A percentile compares a stretch with the other conserved stretches of the same genome.
Evolutionary conservation across 2,888 invertebrate species (phyloP).

Genomic region (Ecliptopera silaceata): DNA sequence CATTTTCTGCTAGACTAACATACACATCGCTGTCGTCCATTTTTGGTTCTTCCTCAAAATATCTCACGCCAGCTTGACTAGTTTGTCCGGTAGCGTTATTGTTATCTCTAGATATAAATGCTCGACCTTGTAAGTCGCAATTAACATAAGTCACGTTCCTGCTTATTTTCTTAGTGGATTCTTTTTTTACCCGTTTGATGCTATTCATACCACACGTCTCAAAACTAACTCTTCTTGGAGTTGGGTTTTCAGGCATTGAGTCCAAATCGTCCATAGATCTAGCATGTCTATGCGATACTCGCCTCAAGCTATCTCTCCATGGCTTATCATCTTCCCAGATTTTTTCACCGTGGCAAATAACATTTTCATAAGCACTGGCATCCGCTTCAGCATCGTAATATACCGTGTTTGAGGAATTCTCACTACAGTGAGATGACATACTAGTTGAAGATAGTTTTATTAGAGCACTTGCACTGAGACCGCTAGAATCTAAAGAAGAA

Average conservation of each 20-base stretch:
- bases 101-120: slow-evolving; percentile 55
- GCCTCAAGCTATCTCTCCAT: slow-evolving; percentile 91
- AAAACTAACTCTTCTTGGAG: slow-evolving; percentile 52
- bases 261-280: slow-evolving; percentile 93
- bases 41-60: slow-evolving; percentile 56
- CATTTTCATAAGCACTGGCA: slow-evolving; percentile 71
- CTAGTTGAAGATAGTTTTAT: slow-evolving; percentile 71
- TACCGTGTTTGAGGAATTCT: slow-evolving; percentile 75
- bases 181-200: slow-evolving; percentile 72
- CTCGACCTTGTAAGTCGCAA: slow-evolving; percentile 83
- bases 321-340: slow-evolving; percentile 92
- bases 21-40: slow-evolving; percentile 79
- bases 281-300: slow-evolving; percentile 91
- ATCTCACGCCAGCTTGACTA: slow-evolving; percentile 28
- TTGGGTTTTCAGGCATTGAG: slow-evolving; percentile 54
- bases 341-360: slow-evolving; percentile 85
- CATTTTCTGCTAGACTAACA: slow-evolving; percentile 73
- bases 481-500: slow-evolving; percentile 55
- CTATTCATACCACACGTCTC: slow-evolving; percentile 67
- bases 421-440: slow-evolving; percentile 78
- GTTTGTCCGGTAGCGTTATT: slow-evolving; percentile 44
- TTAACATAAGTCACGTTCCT: slow-evolving; percentile 92
- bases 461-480: slow-evolving; percentile 51
- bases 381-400: slow-evolving; percentile 78
- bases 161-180: slow-evolving; percentile 74